Evolutionary conservation across 2,797 vertebrate genomes (phyloP).

Genomic region (Acanthurus leucopareius): DNA sequence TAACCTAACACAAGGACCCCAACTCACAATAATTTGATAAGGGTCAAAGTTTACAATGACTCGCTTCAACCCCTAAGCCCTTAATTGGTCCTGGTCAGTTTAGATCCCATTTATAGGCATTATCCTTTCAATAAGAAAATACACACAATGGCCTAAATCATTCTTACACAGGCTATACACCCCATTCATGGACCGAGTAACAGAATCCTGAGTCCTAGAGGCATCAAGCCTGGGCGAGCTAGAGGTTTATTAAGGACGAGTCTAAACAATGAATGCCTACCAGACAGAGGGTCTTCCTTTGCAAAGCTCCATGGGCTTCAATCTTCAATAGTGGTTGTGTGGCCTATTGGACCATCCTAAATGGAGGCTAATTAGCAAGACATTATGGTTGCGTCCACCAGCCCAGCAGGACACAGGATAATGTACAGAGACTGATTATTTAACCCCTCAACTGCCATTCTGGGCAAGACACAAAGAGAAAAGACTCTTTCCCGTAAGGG

Average conservation of each 20-base stretch:
- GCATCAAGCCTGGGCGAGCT: constrained; percentile 43
- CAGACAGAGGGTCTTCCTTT: constrained; percentile 74
- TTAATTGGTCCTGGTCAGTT: constrained; percentile 79
- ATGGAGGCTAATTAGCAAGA: constrained; percentile 84
- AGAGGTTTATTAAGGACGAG: constrained; percentile 66
- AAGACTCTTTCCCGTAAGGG: constrained; percentile 61
- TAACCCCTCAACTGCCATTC: constrained; percentile 73
- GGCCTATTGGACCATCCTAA: constrained; percentile 73
- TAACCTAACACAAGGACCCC: constrained; percentile 8
- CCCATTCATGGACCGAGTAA: constrained; percentile 67
- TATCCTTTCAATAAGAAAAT: constrained; percentile 77
- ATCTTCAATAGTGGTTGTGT: constrained; percentile 68
- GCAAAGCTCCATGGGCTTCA: constrained; percentile 70
- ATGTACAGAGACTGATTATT: constrained; percentile 80
- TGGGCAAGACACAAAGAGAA: constrained; percentile 61
- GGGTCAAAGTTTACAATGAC: constrained; percentile 69
- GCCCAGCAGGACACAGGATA: constrained; percentile 76
- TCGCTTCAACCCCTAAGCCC: constrained; percentile 62
- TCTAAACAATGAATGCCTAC: constrained; percentile 65
- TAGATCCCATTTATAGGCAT: constrained; percentile 78
- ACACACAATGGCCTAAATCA: constrained; percentile 70
- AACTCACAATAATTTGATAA: constrained; percentile 53
- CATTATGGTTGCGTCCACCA: constrained; percentile 74
- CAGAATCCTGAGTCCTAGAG: constrained; percentile 60
- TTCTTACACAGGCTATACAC: constrained; percentile 57